Evolutionary conservation across 2,113 vertebrate genomes (phyloP), one percentile per base, ranked within the genome.

Genomic region (Antechinus stuartii): DNA sequence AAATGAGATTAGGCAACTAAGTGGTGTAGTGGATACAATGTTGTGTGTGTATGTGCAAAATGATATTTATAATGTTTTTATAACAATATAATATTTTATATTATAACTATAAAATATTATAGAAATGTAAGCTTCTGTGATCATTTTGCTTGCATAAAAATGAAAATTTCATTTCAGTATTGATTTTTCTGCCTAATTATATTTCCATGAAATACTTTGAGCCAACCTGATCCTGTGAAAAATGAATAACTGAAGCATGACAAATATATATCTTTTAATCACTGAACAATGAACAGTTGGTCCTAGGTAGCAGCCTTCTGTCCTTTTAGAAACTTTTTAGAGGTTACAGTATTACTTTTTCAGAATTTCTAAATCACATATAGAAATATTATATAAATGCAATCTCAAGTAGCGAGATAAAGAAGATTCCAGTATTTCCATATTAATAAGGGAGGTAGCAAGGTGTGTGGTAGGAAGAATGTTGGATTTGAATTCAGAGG

Each of bases 261-360:
- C 97, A 97, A 97, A 96, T 96, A 95, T 52, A 94, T 94, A 95
- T 97, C 95, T 92, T 95, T 68, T 97, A 97, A 93, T 95, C 96
- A 91, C 53, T 95, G 92, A 97, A 89, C 90, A 94, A 96, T 93
- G 91, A 96, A 16, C 94, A 96, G 97, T 3, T 68, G 57, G 27
- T 35, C 57, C 57, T 68, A 12, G 11, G 11, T 68, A 4, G 27
- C 27, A 9, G 11, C 57, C 57, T 68, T 12, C 57, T 68, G 57
- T 68, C 57, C 57, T 35, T 68, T 35, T 14, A 35, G 57, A 35
- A 68, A 35, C 27, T 35, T 68, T 68, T 12, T 68, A 68, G 27
- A 68, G 12, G 30, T 12, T 68, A 2, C 27, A 35, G 35, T 30
- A 35, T 35, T 68, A 5, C 0, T 68, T 68, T 61, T 68, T 68